Evolutionary conservation across 1,140 invertebrate genomes (phyloP).

Genomic region (Drosophila nasuta): DNA sequence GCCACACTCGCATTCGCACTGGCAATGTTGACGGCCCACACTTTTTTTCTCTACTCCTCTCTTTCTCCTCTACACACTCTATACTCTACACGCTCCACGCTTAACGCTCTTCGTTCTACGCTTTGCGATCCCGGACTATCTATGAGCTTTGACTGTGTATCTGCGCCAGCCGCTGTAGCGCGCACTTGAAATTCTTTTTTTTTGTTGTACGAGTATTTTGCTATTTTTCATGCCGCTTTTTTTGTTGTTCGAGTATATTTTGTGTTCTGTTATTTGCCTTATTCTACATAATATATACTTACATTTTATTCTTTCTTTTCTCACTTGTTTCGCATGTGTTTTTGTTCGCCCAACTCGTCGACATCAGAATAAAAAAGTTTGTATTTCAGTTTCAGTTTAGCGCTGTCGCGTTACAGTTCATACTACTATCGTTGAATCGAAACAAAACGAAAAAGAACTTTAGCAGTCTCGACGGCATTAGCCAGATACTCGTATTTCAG

Average conservation of each 20-base stretch:
- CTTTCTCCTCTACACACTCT: not conserved
- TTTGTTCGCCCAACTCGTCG: constrained; percentile 37
- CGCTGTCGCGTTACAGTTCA: constrained; percentile 65
- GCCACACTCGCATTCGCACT: constrained; percentile 13
- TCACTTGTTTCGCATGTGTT: constrained; percentile 48
- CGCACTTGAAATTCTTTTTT: constrained; percentile 57
- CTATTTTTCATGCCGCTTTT: constrained; percentile 42
- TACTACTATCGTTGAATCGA: constrained; percentile 43
- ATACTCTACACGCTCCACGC: not conserved
- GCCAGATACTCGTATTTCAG: constrained; percentile 24
- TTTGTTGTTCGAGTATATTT: constrained; percentile 48
- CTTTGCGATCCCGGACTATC: constrained; percentile 6
- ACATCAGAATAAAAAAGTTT: constrained; percentile 60
- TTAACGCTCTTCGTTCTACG: not conserved
- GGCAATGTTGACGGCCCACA: not conserved
- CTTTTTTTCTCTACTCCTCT: not conserved
- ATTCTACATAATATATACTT: constrained; percentile 55
- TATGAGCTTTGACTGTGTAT: constrained; percentile 17
- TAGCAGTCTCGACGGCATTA: not conserved
- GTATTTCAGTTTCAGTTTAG: constrained; percentile 74
- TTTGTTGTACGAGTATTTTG: constrained; percentile 27
- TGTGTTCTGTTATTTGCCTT: constrained; percentile 75
- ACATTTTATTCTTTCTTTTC: constrained; percentile 36
- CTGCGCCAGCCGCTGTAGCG: constrained; percentile 36
- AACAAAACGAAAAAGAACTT: constrained; percentile 18